Evolutionary conservation across 2,888 invertebrate species (phyloP).

Genomic region (Yponomeuta malinellus): DNA sequence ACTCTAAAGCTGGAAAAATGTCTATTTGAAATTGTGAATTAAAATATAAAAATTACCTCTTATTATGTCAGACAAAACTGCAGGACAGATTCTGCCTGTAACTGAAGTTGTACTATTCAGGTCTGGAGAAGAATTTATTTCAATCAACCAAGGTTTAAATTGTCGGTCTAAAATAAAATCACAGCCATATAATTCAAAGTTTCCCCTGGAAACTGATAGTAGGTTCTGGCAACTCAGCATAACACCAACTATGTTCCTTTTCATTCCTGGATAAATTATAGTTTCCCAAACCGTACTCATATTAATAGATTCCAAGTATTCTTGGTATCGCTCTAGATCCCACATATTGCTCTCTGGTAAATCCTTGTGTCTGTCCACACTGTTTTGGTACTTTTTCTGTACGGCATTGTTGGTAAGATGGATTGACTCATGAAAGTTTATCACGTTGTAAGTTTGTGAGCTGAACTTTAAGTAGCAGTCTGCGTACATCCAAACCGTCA

Average conservation of each 20-base stretch:
- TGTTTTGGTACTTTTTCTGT: conserved; percentile 82
- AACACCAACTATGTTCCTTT: conserved; percentile 86
- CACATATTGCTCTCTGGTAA: conserved; percentile 91
- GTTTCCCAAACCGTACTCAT: conserved; percentile 81
- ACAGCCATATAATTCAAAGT: conserved; percentile 93
- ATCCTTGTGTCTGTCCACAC: conserved; percentile 68
- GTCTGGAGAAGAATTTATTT: conserved; percentile 94
- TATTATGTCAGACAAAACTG: conserved; percentile 87
- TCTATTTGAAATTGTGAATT: too few species aligned
- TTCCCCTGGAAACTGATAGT: conserved; percentile 80
- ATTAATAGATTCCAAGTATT: conserved; percentile 75
- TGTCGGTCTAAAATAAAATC: conserved; percentile 93
- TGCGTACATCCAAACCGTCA: conserved; percentile 91
- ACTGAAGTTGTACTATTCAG: conserved; percentile 87
- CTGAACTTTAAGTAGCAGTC: conserved; percentile 91
- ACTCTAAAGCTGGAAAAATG: too few species aligned
- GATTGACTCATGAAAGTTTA: conserved; percentile 88
- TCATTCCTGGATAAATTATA: conserved; percentile 89
- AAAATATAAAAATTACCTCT: conserved; percentile 78
- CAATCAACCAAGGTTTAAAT: conserved; percentile 91
- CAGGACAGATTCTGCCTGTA: conserved; percentile 87
- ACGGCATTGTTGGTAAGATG: conserved; percentile 93
- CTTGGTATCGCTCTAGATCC: conserved; percentile 83
- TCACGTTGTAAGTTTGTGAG: conserved; percentile 85
- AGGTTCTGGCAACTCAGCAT: conserved; percentile 86